Base-by-base conservation (phyloP, 1,140 invertebrate genomes). In the Ips nitidus region DNA sequence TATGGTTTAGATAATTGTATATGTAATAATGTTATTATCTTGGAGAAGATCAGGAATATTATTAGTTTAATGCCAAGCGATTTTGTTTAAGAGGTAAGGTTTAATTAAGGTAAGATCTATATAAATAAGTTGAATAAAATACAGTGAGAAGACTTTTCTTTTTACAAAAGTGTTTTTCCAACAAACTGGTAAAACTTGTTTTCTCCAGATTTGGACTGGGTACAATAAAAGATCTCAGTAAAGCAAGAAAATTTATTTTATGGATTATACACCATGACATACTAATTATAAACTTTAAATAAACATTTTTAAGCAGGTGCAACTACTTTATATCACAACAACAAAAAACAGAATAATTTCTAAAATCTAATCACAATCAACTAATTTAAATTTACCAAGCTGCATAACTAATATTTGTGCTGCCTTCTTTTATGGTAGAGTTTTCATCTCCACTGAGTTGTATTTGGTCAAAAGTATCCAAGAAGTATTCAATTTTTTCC, bases 401-500 rank as follows among this genome's bases (percentile, higher is more conserved):
- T n/a, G 78, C 71, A 70, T 77, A 79, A 69, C 75, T 79, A 65
- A 80, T 72, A 74, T 79, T 80, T 42, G 78, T 80, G 65, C 75
- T 77, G 4, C 72, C 77, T 65, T 80, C 76, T 63, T 71, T 77
- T 78, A 62, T 42, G 63, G 66, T 6, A 62, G 2, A 56, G 2
- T 71, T 53, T 64, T 74, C 67, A n/a, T 75, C 71, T 50, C 71
- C 68, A 58, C 67, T 63, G 55, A 74, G 69, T 52, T 75, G 69
- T 39, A 75, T 72, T 61, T 76, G 73, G 53, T 79, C 78, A 43
- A 80, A 74, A 37, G 77, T 76, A 55, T 81, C 79, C 43, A 81
- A 71, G 69, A 81, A 81, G 47, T 78, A 77, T 72, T 81, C 80
- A 58, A 81, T 78, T 74, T 81, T 81, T 74, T 88, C 86, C 37